Percentiles rank a stretch among this genome's conserved stretches.
Evolutionary conservation across 2,113 vertebrate species (phyloP).

Genomic region (Nycticebus coucang): DNA sequence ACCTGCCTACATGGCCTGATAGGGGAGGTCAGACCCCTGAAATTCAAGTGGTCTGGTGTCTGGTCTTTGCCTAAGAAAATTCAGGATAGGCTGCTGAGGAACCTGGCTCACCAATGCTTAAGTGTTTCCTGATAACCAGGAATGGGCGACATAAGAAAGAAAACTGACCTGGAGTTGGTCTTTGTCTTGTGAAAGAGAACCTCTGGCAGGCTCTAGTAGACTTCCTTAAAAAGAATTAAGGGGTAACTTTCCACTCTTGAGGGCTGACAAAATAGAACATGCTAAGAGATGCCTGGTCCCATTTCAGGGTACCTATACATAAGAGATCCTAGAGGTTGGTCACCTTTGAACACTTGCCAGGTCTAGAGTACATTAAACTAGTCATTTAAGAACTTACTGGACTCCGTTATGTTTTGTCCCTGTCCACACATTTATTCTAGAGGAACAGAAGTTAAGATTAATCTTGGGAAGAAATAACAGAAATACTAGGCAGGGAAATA

Average conservation of each 20-base stretch:
- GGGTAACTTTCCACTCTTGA: neutral
- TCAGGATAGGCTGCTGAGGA: neutral
- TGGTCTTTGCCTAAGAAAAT: neutral
- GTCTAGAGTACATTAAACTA: too few relatives aligned
- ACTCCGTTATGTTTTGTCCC: neutral
- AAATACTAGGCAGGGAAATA: neutral
- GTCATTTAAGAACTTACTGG: neutral
- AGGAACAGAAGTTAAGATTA: neutral
- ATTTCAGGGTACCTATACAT: neutral
- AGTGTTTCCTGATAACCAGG: neutral
- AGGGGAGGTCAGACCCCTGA: neutral
- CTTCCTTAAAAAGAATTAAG: neutral
- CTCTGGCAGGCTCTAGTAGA: neutral
- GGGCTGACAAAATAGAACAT: neutral
- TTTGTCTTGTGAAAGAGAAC: neutral
- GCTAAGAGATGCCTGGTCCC: neutral
- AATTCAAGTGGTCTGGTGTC: neutral
- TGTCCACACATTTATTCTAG: neutral
- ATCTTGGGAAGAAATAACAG: neutral
- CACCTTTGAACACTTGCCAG: neutral
- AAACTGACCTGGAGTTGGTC: neutral
- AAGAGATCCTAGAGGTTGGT: neutral
- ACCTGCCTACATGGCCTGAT: neutral
- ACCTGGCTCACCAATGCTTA: neutral
- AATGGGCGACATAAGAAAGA: neutral